Conservation (phyloP, 1,140 invertebrate species). For the Drosophila pachea region DNA sequence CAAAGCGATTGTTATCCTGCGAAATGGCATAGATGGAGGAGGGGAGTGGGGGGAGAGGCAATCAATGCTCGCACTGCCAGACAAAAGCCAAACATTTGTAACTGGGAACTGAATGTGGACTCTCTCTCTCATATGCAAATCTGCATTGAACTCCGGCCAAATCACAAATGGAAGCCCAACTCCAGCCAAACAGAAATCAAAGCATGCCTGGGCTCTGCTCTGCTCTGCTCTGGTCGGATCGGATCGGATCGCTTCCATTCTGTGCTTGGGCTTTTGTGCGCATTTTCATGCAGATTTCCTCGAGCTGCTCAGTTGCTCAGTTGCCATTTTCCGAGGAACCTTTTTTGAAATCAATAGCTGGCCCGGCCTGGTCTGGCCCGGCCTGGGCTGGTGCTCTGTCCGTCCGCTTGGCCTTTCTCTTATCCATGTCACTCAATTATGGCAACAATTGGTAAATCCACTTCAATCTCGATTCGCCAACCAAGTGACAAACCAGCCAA, state of each 20-base stretch:
- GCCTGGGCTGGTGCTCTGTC: neutral
- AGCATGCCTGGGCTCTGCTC: slow-evolving; percentile 26
- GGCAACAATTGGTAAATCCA: slow-evolving; percentile 75
- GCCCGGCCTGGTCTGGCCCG: neutral
- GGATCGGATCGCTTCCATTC: slow-evolving; percentile 26
- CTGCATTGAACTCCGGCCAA: slow-evolving; percentile 14
- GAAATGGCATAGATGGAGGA: neutral
- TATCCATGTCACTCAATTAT: slow-evolving; percentile 76
- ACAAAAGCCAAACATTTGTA: slow-evolving; percentile 54
- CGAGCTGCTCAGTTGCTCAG: slow-evolving; percentile 15
- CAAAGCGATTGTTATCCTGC: slow-evolving; percentile 43
- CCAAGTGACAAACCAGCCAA: slow-evolving; percentile 37
- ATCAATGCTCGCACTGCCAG: slow-evolving; percentile 22
- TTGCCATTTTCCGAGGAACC: slow-evolving; percentile 61
- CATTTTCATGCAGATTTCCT: slow-evolving; percentile 74
- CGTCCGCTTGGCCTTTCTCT: slow-evolving; percentile 1
- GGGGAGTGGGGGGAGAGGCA: slow-evolving; percentile 6
- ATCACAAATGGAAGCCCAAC: slow-evolving; percentile 54
- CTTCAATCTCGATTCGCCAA: slow-evolving; percentile 63
- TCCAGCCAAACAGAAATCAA: slow-evolving; percentile 30
- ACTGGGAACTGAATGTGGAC: slow-evolving; percentile 57
- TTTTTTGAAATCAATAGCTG: slow-evolving; percentile 74
- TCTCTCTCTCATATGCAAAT: slow-evolving; percentile 58
- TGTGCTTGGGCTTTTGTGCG: slow-evolving; percentile 61
- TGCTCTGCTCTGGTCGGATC: slow-evolving; percentile 15